Evolutionary conservation across 2,113 vertebrate genomes (phyloP).

Genomic region (Chaetodon trifascialis): DNA sequence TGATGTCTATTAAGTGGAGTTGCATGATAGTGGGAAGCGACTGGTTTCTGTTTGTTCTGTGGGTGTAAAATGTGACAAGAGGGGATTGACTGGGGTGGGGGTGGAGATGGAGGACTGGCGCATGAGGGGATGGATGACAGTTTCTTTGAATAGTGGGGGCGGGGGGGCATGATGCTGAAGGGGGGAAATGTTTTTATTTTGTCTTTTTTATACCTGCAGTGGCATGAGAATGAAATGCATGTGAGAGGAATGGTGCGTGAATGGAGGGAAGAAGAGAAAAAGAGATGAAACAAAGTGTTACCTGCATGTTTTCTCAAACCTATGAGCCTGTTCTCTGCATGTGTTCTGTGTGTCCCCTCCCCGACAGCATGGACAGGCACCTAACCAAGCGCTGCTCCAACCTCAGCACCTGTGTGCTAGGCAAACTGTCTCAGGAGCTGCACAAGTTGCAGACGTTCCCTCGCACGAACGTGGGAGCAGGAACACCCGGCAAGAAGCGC

Average conservation of each 20-base stretch:
- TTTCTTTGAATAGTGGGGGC: slow-evolving; percentile 39
- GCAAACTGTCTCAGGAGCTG: slow-evolving; percentile 91
- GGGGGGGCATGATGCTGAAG: slow-evolving; percentile 56
- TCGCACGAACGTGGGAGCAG: slow-evolving; percentile 91
- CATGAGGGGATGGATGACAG: slow-evolving; percentile 56
- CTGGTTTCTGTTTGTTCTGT: slow-evolving; percentile 68
- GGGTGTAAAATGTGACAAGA: slow-evolving; percentile 48
- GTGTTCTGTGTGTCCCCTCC: slow-evolving; percentile 83
- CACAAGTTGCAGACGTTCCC: slow-evolving; percentile 93
- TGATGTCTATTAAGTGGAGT: slow-evolving; percentile 68
- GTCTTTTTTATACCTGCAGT: slow-evolving; percentile 4
- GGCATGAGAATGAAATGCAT: slow-evolving; percentile 70
- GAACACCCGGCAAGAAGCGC: slow-evolving; percentile 93
- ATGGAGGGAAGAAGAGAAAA: neutral
- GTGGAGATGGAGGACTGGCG: slow-evolving; percentile 23
- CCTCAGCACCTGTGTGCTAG: slow-evolving; percentile 93
- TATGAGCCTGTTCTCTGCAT: slow-evolving; percentile 87
- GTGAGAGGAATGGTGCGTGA: slow-evolving; percentile 20
- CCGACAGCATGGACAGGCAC: slow-evolving; percentile 89
- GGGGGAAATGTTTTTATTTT: neutral
- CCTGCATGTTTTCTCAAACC: slow-evolving; percentile 71
- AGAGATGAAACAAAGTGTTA: neutral
- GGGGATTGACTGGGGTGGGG: slow-evolving; percentile 19
- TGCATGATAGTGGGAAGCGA: slow-evolving; percentile 74
- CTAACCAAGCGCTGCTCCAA: slow-evolving; percentile 93